phyloP scores from a whole-genome alignment of 1,140 invertebrate species.

The Hormaphis cornu region DNA sequence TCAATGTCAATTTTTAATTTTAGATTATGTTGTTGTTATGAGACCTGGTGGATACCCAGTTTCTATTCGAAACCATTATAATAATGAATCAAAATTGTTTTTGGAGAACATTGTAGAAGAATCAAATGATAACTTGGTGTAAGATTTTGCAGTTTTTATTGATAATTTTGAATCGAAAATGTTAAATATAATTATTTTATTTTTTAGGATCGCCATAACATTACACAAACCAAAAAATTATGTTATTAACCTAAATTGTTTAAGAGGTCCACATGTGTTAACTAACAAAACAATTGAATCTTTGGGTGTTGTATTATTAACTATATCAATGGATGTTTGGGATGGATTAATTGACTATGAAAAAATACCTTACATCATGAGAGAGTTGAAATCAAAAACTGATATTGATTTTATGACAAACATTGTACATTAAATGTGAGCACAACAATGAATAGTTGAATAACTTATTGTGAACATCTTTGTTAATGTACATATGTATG shows the following conservation, averaged over 20 bases:
- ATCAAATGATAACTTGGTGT: not conserved
- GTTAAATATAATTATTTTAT: not conserved
- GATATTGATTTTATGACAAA: slow-evolving; percentile 25
- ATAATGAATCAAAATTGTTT: not conserved
- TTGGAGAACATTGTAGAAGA: not conserved
- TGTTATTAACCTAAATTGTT: slow-evolving; percentile 7
- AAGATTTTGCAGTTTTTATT: not conserved
- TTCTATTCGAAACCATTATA: slow-evolving; percentile 38
- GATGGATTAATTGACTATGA: slow-evolving; percentile 42
- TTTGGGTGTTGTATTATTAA: slow-evolving; percentile 41
- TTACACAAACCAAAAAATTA: not conserved
- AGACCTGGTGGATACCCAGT: slow-evolving; percentile 47
- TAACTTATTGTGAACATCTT: too few species aligned
- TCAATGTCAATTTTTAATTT: slow-evolving; percentile 36
- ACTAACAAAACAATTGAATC: slow-evolving; percentile 20
- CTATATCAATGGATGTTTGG: slow-evolving; percentile 43
- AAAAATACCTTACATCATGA: slow-evolving; percentile 46
- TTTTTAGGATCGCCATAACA: slow-evolving; percentile 16
- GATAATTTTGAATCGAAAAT: not conserved
- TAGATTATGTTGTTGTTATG: slow-evolving; percentile 48
- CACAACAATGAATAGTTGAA: not conserved
- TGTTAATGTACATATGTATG: too few species aligned
- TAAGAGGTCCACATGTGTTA: not conserved
- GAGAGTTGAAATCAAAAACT: slow-evolving; percentile 40
- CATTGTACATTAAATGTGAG: not conserved